These are phyloP conservation scores for Peribatodes rhomboidaria DNA, from an alignment of 2,888 invertebrate species.

Conservation along the genomic window DNA sequence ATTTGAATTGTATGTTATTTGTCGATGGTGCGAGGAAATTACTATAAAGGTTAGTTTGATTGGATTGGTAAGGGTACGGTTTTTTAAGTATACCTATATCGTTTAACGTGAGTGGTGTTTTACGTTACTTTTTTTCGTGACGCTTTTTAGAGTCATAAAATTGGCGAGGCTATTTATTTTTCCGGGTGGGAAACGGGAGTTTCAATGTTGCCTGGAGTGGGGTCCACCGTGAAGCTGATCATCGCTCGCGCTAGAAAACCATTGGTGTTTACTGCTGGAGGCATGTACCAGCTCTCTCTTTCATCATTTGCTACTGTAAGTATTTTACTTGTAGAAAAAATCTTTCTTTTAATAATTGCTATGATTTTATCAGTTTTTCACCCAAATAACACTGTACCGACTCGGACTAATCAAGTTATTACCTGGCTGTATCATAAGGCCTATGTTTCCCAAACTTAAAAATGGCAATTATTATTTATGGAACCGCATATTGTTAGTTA, in stretches of 20 bases:
- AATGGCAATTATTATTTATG: too few relatives aligned
- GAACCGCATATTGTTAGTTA: too few relatives aligned
- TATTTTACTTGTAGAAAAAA: slow-evolving; percentile 16
- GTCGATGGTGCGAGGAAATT: slow-evolving; percentile 78
- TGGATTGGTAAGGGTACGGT: too few relatives aligned
- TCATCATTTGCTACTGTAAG: slow-evolving; percentile 71
- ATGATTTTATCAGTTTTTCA: too few relatives aligned
- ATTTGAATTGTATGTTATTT: slow-evolving; percentile 72
- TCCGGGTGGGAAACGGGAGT: slow-evolving; percentile 76
- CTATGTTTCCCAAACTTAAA: too few relatives aligned
- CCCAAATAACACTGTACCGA: too few relatives aligned
- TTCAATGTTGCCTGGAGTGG: slow-evolving; percentile 62
- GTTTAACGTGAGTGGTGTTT: too few relatives aligned
- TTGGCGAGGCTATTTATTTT: slow-evolving; percentile 69
- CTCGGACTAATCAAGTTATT: too few relatives aligned
- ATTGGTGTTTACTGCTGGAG: slow-evolving; percentile 72
- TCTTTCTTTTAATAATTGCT: neutral
- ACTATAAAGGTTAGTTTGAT: slow-evolving; percentile 65
- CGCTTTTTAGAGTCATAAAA: slow-evolving; percentile 62
- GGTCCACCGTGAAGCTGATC: slow-evolving; percentile 64
- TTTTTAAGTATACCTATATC: too few relatives aligned
- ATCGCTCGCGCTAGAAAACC: slow-evolving; percentile 70
- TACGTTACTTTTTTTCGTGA: neutral
- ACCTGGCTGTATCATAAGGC: too few relatives aligned
- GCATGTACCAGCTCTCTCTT: slow-evolving; percentile 76